phyloP scores from a whole-genome alignment of 2,113 vertebrate species.

The Myotis davidii region DNA sequence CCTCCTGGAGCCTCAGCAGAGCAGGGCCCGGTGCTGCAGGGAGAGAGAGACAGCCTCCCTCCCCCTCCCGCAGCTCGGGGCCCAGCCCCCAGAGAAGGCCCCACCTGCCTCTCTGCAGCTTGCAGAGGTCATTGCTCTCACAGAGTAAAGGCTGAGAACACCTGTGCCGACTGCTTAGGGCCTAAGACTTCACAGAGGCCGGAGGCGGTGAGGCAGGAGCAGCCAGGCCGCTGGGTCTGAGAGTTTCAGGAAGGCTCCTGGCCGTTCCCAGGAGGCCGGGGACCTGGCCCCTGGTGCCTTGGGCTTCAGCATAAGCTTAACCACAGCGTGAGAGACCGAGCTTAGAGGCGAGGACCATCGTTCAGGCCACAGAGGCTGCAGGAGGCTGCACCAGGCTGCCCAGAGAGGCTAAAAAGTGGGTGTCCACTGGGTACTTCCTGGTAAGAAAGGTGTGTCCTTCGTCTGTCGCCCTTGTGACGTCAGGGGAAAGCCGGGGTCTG shows the following conservation, averaged over 20 bases:
- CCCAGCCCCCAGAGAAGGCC: neutral
- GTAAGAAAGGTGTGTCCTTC: neutral
- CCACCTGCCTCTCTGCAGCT: too few relatives aligned
- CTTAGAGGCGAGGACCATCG: fast-evolving
- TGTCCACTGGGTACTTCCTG: neutral
- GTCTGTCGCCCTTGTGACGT: neutral
- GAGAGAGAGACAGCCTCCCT: neutral
- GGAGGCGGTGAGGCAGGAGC: neutral
- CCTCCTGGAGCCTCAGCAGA: neutral
- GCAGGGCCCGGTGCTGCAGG: neutral
- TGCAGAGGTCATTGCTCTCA: neutral
- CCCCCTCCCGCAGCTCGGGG: neutral
- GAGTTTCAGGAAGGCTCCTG: neutral
- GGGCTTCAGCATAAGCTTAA: neutral
- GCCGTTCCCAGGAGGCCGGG: fast-evolving
- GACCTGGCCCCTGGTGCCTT: too few relatives aligned
- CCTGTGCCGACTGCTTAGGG: neutral
- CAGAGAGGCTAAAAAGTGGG: neutral
- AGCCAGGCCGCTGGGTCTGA: neutral
- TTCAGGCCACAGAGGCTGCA: neutral
- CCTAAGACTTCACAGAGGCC: neutral
- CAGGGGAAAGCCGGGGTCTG: neutral
- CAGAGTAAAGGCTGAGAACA: neutral
- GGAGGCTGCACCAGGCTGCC: neutral
- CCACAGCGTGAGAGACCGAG: neutral